Base-by-base conservation (phyloP, 2,113 vertebrate species). In the Oncorhynchus gorbuscha region DNA sequence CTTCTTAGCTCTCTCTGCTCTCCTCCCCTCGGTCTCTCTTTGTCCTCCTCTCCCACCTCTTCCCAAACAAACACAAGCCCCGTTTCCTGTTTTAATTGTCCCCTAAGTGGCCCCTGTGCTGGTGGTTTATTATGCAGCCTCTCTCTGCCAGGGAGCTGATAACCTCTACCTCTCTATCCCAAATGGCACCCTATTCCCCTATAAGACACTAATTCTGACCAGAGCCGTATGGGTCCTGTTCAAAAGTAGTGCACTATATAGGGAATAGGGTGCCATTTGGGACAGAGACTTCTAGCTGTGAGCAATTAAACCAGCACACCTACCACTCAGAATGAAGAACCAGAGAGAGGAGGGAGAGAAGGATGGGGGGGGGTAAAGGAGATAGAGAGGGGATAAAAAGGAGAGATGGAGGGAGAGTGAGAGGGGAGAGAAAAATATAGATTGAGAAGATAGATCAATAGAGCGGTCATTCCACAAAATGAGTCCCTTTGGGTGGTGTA, bases 301-400 rank as follows among this genome's bases (percentile, higher is more conserved):
- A 83, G 86, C 86, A 90, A 92, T 91, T 90, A 91, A 88, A 87
- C 79, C 78, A 82, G 82, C 81, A 88, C 83, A 75, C 74, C 84
- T 72, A 75, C 72, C 80, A 80, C 78, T 76, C 51, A 70, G 74
- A 59, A 77, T 76, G 76, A 86, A 73, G 70, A 75, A 76, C 79
- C 51, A 69, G 30, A n/a, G 45, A 14, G 32, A 45, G 62, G 49
- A 71, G 82, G n/a, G 59, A 62, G 59, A 62, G 18, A 1, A 3
- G n/a, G 59, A 62, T 7, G n/a, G 13, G 5, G 72, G n/a, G 14
- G 3, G 16, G 14, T 13, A 20, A n/a, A 16, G 59, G 51, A n/a
- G 24, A n/a, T 12, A 69, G 72, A 78, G 72, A 72, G 65, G 45
- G 45, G 64, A 24, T 14, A 66, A 66, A 24, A 39, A 59, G 48